Base-by-base conservation (phyloP, 2,888 invertebrate species). In the Pilophorus perplexus region DNA sequence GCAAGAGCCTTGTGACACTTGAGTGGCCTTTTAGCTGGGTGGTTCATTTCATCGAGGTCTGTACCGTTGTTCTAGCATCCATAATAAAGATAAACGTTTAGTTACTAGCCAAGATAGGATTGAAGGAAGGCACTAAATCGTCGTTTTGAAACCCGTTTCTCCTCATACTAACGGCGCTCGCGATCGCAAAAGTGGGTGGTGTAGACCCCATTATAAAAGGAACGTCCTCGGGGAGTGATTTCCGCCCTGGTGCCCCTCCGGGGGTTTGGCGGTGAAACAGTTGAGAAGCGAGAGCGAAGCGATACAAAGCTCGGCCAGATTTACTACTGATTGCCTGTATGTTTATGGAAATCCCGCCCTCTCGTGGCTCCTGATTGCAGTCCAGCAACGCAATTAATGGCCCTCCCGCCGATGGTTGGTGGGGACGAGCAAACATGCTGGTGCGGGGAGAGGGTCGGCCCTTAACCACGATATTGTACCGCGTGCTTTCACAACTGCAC, bases 311-410 rank as follows among this genome's bases (percentile, higher is more conserved):
- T n/a, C n/a, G n/a, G 8, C 23, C 25, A 59, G 59, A 59, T 59
- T 59, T 59, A 59, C 59, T 42, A 59, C 59, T 59, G 59, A 59
- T 59, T 59, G 59, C 59, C 27, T 59, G 59, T 59, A 59, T 59
- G 59, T 59, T 59, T 42, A 59, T 59, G 59, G 59, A 59, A 59
- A 59, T 59, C 59, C 6, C 12, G 2, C 44, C 27, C 14, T 40
- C n/a, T n/a, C n/a, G n/a, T n/a, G n/a, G n/a, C 42, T 40, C 42
- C n/a, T 59, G 59, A 59, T 59, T 59, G 59, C 28, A 22, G 40
- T 14, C 23, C 23, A 40, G 18, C n/a, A 3, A 18, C 20, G 42
- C 59, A 59, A 59, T 59, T 59, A 59, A 42, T 59, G 59, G 54
- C n/a, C n/a, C n/a, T n/a, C n/a, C n/a, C n/a, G n/a, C n/a, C n/a